Evolutionary conservation across 2,113 vertebrate species (phyloP).

Genomic region (Antechinus flavipes): DNA sequence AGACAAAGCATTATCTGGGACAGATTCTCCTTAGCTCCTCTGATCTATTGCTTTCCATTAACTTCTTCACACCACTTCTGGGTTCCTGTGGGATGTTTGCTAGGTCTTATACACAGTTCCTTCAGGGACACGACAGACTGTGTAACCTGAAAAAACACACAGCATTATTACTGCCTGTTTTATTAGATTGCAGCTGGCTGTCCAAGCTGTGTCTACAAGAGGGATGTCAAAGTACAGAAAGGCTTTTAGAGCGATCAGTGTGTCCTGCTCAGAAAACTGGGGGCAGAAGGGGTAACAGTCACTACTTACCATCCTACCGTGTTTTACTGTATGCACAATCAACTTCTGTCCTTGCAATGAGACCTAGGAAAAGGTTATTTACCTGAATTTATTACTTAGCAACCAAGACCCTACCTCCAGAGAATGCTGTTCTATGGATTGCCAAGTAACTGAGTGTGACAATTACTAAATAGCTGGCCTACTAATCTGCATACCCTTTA

Average conservation of each 20-base stretch:
- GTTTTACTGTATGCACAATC: neutral
- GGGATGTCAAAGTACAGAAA: neutral
- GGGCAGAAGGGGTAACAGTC: neutral
- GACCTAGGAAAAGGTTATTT: conserved; percentile 77
- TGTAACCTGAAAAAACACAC: neutral
- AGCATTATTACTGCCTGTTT: conserved; percentile 41
- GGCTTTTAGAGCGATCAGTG: neutral
- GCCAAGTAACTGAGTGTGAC: conserved; percentile 82
- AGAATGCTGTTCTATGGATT: conserved; percentile 77
- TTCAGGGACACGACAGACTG: conserved; percentile 23
- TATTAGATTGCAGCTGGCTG: neutral
- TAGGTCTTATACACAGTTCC: neutral
- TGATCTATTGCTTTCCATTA: conserved; percentile 23
- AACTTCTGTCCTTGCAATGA: conserved; percentile 61
- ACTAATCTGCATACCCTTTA: conserved; percentile 83
- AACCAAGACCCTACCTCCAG: conserved; percentile 80
- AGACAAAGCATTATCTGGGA: neutral
- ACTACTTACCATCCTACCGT: neutral
- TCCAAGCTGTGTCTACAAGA: neutral
- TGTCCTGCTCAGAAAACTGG: conserved; percentile 12
- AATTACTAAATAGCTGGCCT: conserved; percentile 84
- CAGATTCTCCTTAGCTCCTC: neutral
- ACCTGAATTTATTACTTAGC: conserved; percentile 85
- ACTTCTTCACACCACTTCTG: conserved; percentile 6
- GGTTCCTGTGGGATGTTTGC: conserved; percentile 19